Base-by-base conservation (phyloP, 2,797 vertebrate genomes). In the Oophaga sylvatica region DNA sequence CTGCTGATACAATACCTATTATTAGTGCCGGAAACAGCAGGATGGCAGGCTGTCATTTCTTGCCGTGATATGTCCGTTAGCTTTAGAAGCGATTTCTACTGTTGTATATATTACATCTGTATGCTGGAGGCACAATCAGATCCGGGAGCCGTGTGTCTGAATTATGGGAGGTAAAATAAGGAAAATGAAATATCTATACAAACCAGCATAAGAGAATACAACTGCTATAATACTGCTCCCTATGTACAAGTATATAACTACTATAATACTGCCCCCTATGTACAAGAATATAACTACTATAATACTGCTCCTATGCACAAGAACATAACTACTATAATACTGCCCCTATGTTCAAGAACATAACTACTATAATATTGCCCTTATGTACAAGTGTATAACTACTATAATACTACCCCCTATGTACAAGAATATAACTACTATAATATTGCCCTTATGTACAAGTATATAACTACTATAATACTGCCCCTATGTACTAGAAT, bases 1-100 rank as follows among this genome's bases (percentile, higher is more conserved):
- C 87, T 15, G 35, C 41, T 81, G 83, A 85, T 76, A 85, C 81
- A 88, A 88, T 85, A 88, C 83, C 87, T 81, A 84, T 85, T 81
- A 88, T 88, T 88, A 88, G 78, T 65, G 56, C 59, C 78, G 76
- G 87, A 84, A 88, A 45, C 75, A 22, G 31, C 76, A 17, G 57
- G n/a, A 48, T 81, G 78, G 48, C 87, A 88, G 83, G 67, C 60
- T 81, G 63, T 88, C 83, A 88, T 81, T 88, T 81, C 82, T 48
- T 76, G 35, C 56, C 41, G 12, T 71, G 87, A 84, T 87, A n/a
- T 79, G 71, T 87, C 71, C 63, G 41, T 77, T 59, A 63, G 76
- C 70, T 76, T 70, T 56, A 65, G 45, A 41, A 29, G 19, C n/a
- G 26, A 13, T 68, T 20, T 71, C 75, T 59, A 22, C 56, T 62